phyloP scores from a whole-genome alignment of 2,113 vertebrate genomes.

The Campylorhamphus procurvoides region DNA sequence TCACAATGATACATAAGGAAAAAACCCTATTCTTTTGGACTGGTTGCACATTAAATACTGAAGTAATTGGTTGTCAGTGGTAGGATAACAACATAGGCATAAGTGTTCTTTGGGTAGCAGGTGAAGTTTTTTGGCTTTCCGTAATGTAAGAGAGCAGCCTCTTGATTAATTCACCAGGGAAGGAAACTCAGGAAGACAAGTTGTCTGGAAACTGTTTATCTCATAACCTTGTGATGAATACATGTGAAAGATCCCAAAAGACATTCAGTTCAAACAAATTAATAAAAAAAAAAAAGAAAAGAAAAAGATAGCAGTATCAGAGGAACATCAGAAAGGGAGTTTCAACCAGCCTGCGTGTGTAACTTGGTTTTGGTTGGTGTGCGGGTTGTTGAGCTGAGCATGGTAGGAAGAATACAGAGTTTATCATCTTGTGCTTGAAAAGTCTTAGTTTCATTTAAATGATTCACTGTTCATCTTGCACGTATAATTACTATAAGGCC shows the following conservation, averaged over 20 bases:
- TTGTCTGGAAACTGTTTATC: background rate
- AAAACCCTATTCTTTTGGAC: background rate
- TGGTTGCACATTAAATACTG: background rate
- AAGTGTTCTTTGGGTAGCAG: background rate
- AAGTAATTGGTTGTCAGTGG: background rate
- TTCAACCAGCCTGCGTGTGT: background rate
- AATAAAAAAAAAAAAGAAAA: too few relatives aligned
- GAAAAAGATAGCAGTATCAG: background rate
- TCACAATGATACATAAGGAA: background rate
- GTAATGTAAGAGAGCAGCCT: background rate
- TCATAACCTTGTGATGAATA: background rate
- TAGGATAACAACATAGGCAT: background rate
- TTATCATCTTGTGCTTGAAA: background rate
- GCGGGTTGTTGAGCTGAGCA: background rate
- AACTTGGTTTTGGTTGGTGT: background rate
- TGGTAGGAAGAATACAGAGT: background rate
- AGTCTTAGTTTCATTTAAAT: slow-evolving; percentile 1
- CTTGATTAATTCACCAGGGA: background rate
- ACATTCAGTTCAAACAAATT: background rate
- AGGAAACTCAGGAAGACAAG: background rate
- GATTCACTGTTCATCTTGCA: slow-evolving; percentile 1
- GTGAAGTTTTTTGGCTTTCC: background rate
- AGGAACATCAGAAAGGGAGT: background rate
- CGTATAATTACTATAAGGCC: background rate
- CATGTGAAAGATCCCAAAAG: background rate